A percentile compares a stretch with the other conserved stretches of the same genome.
Conservation (phyloP, 2,888 invertebrate species). For the Neelides folsomi region DNA sequence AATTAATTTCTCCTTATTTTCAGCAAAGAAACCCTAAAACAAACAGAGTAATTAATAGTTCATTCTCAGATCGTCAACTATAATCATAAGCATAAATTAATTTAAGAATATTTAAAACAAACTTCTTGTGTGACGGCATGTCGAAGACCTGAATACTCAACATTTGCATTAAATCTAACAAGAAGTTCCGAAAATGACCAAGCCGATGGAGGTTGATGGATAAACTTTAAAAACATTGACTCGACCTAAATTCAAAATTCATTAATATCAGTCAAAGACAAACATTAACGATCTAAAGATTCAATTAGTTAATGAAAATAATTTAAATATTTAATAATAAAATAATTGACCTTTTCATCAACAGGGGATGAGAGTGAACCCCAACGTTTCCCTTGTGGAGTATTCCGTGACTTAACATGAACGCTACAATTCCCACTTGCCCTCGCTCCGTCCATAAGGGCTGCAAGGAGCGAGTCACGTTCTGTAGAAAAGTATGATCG, state of each 20-base stretch:
- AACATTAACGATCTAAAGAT: background rate
- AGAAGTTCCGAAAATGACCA: slow-evolving; percentile 66
- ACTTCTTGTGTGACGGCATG: slow-evolving; percentile 95
- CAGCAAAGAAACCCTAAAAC: slow-evolving; percentile 80
- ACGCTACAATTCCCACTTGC: slow-evolving; percentile 95
- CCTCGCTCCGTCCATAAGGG: slow-evolving; percentile 87
- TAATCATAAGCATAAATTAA: background rate
- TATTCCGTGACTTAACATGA: slow-evolving; percentile 74
- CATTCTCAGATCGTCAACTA: background rate
- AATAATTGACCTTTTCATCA: slow-evolving; percentile 64
- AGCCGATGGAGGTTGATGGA: slow-evolving; percentile 51
- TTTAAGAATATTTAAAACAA: slow-evolving; percentile 38
- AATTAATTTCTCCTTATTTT: slow-evolving; percentile 96
- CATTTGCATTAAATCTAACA: slow-evolving; percentile 89
- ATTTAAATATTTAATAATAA: no score
- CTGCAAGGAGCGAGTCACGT: slow-evolving; percentile 88
- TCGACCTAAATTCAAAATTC: slow-evolving; percentile 48
- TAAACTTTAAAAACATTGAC: slow-evolving; percentile 70
- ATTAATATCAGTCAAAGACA: background rate
- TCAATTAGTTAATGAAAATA: no score
- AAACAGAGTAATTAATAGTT: slow-evolving; percentile 28
- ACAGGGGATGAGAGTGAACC: slow-evolving; percentile 56
- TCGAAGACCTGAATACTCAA: slow-evolving; percentile 91
- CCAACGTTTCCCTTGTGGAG: slow-evolving; percentile 72
- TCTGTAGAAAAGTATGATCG: slow-evolving; percentile 84